Evolutionary conservation across 2,113 vertebrate genomes (phyloP).

Genomic region (Pteruthius melanotis): DNA sequence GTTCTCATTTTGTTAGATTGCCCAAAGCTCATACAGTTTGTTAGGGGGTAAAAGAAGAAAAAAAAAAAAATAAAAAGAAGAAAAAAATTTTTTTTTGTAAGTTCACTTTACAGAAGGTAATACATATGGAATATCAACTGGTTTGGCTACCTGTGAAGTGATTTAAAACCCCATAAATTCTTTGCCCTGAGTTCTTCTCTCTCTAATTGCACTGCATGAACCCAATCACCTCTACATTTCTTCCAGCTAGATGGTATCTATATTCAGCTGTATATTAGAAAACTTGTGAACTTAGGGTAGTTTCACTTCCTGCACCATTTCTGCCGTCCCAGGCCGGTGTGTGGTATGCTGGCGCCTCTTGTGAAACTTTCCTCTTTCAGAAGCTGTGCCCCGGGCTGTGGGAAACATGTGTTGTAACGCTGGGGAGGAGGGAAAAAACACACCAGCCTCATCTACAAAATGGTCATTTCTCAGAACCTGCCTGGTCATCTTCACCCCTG

Average conservation of each 20-base stretch:
- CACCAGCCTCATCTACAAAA: neutral
- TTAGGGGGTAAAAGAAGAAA: neutral
- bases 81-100: neutral
- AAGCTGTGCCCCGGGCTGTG: neutral
- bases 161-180: neutral
- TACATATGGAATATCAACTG: neutral
- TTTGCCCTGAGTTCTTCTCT: neutral
- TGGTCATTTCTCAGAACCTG: neutral
- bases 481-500: neutral
- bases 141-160: neutral
- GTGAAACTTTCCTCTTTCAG: constrained; percentile 21
- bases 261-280: neutral
- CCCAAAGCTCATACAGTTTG: neutral
- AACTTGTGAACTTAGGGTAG: neutral
- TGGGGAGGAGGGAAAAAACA: neutral
- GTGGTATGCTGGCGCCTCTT: accelerated
- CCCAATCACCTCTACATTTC: neutral
- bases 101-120: neutral
- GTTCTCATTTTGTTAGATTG: neutral
- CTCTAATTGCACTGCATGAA: neutral
- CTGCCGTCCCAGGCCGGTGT: neutral
- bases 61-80: neutral
- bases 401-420: neutral
- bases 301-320: constrained; percentile 31
- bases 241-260: neutral